Evolutionary conservation across 2,888 invertebrate genomes (phyloP).

Genomic region (Drosophila putrida): DNA sequence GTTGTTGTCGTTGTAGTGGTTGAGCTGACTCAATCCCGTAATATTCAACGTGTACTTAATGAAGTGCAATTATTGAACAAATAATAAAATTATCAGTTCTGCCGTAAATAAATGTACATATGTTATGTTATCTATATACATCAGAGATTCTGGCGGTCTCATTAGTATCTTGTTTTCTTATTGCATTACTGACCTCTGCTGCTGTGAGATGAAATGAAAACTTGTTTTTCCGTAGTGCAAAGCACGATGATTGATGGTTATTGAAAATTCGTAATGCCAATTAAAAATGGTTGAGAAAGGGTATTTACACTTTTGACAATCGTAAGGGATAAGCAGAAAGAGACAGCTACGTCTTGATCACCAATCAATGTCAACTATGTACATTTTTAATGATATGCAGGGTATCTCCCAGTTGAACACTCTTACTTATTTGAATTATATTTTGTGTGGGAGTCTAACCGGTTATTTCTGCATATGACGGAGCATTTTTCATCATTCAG

Average conservation of each 20-base stretch:
- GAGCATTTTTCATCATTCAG: background rate
- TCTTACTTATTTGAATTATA: conserved; percentile 7
- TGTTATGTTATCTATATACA: background rate
- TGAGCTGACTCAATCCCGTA: conserved; percentile 39
- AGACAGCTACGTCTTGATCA: background rate
- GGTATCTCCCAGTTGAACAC: background rate
- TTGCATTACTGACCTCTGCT: conserved; percentile 52
- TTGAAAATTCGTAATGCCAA: background rate
- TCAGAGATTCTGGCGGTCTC: conserved; percentile 41
- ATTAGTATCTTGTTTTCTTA: conserved; percentile 46
- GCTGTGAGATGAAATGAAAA: conserved; percentile 45
- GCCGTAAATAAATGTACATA: background rate
- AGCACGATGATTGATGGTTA: background rate
- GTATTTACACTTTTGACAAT: conserved; percentile 26
- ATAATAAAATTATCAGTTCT: conserved; percentile 34
- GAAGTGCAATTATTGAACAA: conserved; percentile 42
- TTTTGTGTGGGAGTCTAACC: conserved; percentile 48
- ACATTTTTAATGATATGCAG: background rate
- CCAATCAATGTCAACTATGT: background rate
- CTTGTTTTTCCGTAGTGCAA: conserved; percentile 41
- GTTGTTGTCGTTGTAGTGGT: background rate
- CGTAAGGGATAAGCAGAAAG: background rate
- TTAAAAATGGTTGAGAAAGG: conserved; percentile 1
- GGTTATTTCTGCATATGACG: conserved; percentile 18
- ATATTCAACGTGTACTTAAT: conserved; percentile 51